A percentile compares a stretch with the other conserved stretches of the same genome.
These are phyloP conservation scores for Alentia gelatinosa DNA, from an alignment of 2,888 invertebrate species.

Conservation along the genomic window DNA sequence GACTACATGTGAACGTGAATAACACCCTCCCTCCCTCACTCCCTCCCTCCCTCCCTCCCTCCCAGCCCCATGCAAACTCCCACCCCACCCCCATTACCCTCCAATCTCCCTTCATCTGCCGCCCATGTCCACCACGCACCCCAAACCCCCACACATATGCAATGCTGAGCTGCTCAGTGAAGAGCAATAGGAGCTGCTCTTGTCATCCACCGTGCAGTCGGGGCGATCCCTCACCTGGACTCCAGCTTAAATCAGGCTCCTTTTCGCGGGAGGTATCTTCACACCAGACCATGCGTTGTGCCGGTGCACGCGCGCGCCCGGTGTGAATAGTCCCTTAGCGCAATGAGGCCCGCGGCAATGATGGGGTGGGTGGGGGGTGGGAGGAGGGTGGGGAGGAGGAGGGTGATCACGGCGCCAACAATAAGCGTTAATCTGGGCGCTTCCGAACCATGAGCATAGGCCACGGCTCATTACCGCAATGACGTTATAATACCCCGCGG, in stretches of 20 bases:
- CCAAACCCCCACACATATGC: neutral
- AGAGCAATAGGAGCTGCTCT: no score
- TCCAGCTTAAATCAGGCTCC: neutral
- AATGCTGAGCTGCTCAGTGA: no score
- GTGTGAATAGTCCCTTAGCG: neutral
- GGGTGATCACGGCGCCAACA: neutral
- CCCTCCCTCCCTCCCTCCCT: neutral
- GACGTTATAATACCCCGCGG: neutral
- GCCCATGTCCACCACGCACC: neutral
- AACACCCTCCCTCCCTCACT: neutral
- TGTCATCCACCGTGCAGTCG: no score
- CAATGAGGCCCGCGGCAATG: neutral
- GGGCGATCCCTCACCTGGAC: no score
- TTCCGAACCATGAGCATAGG: neutral
- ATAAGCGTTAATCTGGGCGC: conserved; percentile 9
- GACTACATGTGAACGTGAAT: neutral
- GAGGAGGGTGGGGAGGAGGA: neutral
- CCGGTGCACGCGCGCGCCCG: no score
- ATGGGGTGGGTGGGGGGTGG: neutral
- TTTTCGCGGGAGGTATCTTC: neutral
- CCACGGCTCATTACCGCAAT: conserved; percentile 20
- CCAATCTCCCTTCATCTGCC: neutral
- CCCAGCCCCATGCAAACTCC: neutral
- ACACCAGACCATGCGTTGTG: neutral
- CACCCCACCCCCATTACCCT: neutral